A percentile compares a stretch with the other conserved stretches of the same genome.
phyloP scores from a whole-genome alignment of 2,888 invertebrate species.

The Lacanobia wlatinum region DNA sequence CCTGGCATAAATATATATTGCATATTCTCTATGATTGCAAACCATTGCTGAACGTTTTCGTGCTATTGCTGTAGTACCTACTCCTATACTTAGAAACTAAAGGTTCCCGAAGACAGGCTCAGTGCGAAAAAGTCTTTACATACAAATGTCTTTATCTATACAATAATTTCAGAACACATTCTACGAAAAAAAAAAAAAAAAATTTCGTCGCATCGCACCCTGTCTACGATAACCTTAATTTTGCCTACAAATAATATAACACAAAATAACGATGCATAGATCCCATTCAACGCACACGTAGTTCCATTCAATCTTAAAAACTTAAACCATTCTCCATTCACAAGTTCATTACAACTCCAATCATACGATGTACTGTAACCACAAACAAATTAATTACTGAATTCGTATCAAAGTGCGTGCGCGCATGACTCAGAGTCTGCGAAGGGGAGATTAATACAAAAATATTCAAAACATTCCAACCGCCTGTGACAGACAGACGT shows the following conservation, averaged over 20 bases:
- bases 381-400: constrained; percentile 57
- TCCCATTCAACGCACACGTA: background rate
- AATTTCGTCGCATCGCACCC: too few species aligned
- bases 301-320: background rate
- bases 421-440: constrained; percentile 66
- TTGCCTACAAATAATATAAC: background rate
- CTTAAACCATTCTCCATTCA: background rate
- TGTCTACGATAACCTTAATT: too few species aligned
- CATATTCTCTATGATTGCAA: too few species aligned
- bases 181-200: too few species aligned
- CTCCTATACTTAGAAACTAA: too few species aligned
- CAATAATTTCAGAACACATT: too few species aligned
- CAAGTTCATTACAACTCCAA: constrained; percentile 7
- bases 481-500: constrained; percentile 59
- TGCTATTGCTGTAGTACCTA: too few species aligned
- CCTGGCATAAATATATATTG: too few species aligned
- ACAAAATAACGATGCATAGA: background rate
- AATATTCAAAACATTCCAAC: constrained; percentile 70
- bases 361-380: constrained; percentile 44
- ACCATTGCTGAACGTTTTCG: too few species aligned
- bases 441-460: constrained; percentile 69
- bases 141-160: too few species aligned
- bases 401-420: constrained; percentile 55
- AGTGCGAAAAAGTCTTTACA: too few species aligned
- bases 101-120: too few species aligned